These are phyloP conservation scores for Halcyon badia DNA, from an alignment of 2,797 vertebrate species.

Conservation along the genomic window DNA sequence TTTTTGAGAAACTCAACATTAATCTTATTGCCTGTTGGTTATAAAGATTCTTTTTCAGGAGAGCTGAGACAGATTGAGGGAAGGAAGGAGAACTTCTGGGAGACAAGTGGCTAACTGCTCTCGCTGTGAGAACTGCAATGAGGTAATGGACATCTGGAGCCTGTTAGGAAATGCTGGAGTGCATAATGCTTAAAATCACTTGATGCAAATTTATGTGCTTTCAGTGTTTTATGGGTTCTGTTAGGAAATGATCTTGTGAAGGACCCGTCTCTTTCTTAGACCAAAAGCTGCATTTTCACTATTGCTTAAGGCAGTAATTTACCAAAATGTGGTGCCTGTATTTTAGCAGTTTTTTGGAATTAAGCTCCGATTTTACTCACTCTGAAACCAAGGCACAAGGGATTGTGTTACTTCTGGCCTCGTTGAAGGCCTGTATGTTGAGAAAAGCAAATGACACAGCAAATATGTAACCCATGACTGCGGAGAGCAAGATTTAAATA, in stretches of 20 bases:
- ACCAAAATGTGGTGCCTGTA: neutral
- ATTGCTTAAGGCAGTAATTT: neutral
- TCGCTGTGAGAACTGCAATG: neutral
- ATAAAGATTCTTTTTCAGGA: neutral
- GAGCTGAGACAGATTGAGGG: neutral
- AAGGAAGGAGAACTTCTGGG: neutral
- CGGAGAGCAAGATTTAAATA: constrained; percentile 52
- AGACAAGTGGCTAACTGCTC: constrained; percentile 6
- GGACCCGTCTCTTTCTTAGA: neutral
- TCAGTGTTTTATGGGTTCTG: neutral
- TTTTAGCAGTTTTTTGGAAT: neutral
- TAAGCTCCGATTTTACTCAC: neutral
- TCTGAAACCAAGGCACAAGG: neutral
- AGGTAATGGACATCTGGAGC: constrained; percentile 32
- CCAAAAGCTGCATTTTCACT: neutral
- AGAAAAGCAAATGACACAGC: constrained; percentile 76
- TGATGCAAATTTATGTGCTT: neutral
- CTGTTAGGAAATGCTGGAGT: neutral
- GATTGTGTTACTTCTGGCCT: constrained; percentile 64
- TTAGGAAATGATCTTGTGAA: neutral
- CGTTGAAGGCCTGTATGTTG: neutral
- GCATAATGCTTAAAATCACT: neutral
- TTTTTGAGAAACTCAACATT: neutral
- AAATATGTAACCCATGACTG: constrained; percentile 68
- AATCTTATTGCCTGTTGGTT: neutral